A percentile compares a stretch with the other conserved stretches of the same genome.
Evolutionary conservation across 2,888 invertebrate genomes (phyloP).

Genomic region (Drosophila peninsularis): DNA sequence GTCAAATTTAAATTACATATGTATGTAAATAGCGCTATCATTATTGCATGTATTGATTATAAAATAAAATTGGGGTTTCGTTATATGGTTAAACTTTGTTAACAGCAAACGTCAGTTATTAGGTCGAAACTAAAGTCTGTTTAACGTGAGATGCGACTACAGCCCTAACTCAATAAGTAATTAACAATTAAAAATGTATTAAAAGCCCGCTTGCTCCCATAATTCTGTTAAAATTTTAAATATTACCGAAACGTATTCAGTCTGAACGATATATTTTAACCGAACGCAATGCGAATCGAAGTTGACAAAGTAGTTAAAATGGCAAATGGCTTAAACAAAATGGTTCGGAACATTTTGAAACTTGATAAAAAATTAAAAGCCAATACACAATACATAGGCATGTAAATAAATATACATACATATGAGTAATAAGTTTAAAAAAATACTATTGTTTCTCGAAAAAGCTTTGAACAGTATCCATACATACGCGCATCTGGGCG

Average conservation of each 20-base stretch:
- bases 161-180: conserved; percentile 21
- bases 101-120: conserved; percentile 18
- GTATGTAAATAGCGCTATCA: conserved; percentile 71
- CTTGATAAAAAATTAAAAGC: conserved; percentile 38
- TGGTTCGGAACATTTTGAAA: conserved; percentile 28
- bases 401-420: conserved; percentile 46
- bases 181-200: conserved; percentile 35
- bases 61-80: conserved; percentile 52
- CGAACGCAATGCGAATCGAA: conserved; percentile 11
- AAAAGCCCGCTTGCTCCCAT: conserved; percentile 22
- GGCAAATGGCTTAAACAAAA: conserved; percentile 44
- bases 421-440: conserved; percentile 39
- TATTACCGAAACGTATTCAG: conserved; percentile 14
- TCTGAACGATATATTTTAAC: conserved; percentile 19
- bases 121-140: conserved; percentile 23
- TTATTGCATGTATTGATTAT: conserved; percentile 76
- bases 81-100: conserved; percentile 35
- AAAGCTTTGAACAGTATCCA: conserved; percentile 53
- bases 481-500: conserved; percentile 27
- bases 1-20: conserved; percentile 63
- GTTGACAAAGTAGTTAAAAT: conserved; percentile 38
- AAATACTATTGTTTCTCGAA: conserved; percentile 52
- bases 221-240: conserved; percentile 29
- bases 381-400: conserved; percentile 47
- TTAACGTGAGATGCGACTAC: conserved; percentile 18